These are phyloP conservation scores for Xerus inauris DNA, from an alignment of 2,113 vertebrate species.

Conservation along the genomic window DNA sequence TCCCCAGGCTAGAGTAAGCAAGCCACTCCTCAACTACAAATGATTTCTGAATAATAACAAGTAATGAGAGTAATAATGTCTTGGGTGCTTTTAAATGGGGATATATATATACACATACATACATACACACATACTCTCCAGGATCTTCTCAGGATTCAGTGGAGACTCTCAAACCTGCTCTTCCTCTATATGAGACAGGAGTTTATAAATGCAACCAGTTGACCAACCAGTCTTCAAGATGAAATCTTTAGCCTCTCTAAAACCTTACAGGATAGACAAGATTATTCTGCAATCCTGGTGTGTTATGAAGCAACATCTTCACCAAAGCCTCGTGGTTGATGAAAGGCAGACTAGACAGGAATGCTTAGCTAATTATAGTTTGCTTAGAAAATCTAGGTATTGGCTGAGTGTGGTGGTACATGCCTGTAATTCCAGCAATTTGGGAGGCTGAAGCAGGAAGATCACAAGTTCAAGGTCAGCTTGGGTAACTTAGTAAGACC, in stretches of 20 bases:
- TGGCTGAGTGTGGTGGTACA: neutral
- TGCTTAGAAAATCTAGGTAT: constrained; percentile 50
- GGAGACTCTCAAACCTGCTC: neutral
- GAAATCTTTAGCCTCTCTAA: neutral
- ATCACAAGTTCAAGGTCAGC: neutral
- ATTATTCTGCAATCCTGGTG: neutral
- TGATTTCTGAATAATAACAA: constrained; percentile 29
- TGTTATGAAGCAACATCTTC: neutral
- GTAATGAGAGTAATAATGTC: neutral
- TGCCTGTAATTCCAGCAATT: neutral
- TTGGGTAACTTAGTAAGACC: neutral
- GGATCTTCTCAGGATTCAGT: neutral
- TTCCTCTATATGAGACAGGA: neutral
- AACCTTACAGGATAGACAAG: neutral
- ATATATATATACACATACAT: too few relatives aligned
- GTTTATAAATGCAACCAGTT: neutral
- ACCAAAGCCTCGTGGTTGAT: neutral
- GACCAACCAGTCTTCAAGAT: neutral
- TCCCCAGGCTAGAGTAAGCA: neutral
- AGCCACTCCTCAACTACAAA: neutral
- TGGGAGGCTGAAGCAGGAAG: neutral
- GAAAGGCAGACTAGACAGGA: neutral
- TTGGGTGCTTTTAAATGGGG: constrained; percentile 7
- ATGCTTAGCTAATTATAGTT: neutral
- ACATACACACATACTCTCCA: too few relatives aligned